These are phyloP conservation scores for Pelochelys cantorii DNA, from an alignment of 2,797 vertebrate species.

Conservation along the genomic window DNA sequence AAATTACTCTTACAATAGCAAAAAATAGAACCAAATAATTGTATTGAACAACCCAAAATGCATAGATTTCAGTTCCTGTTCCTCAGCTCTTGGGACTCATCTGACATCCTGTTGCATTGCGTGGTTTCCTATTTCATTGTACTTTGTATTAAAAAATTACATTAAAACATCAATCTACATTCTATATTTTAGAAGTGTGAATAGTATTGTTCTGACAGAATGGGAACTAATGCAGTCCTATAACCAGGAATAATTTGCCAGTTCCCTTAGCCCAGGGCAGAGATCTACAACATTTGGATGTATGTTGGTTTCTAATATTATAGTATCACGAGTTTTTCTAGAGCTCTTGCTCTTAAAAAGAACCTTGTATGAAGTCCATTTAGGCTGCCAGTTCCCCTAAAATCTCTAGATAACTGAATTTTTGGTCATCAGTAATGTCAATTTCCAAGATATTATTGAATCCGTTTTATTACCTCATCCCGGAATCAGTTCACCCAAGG, in stretches of 20 bases:
- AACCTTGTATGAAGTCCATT: not conserved
- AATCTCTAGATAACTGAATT: not conserved
- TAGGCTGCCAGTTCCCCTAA: not conserved
- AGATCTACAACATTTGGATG: not conserved
- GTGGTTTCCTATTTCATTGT: not conserved
- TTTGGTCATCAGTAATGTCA: not conserved
- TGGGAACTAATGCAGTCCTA: not conserved
- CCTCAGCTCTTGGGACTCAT: not conserved
- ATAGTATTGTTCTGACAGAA: not conserved
- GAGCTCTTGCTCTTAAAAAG: not conserved
- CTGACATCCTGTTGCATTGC: slow-evolving; percentile 54
- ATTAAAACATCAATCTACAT: rapidly evolving
- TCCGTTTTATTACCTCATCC: not conserved
- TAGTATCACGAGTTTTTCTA: not conserved
- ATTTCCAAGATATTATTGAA: not conserved
- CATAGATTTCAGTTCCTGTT: slow-evolving; percentile 59
- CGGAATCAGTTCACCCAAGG: not conserved
- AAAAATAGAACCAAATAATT: slow-evolving; percentile 35
- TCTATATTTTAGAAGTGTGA: not conserved
- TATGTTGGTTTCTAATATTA: not conserved
- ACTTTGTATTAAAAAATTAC: not conserved
- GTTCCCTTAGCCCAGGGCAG: not conserved
- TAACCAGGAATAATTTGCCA: not conserved
- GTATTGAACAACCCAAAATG: slow-evolving; percentile 33
- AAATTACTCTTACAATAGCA: not conserved